These are phyloP conservation scores for Chondrilla cf. caribensis DNA, from an alignment of 37 sponge, comb jelly and placozoan genomes.

Conservation along the genomic window DNA sequence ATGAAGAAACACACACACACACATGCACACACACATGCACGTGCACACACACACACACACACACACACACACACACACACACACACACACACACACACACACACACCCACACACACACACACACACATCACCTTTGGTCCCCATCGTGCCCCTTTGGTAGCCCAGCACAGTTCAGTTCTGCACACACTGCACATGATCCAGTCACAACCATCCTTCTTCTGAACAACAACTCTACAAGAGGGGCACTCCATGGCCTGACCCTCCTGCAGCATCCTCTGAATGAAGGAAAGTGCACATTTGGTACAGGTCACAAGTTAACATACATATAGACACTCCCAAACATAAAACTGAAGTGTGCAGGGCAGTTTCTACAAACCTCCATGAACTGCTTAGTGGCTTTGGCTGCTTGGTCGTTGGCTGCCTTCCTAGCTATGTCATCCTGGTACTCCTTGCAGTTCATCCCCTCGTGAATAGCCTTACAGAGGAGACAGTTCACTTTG, in stretches of 20 bases:
- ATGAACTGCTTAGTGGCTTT: constrained; percentile 82
- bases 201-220: constrained; percentile 95
- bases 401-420: constrained; percentile 89
- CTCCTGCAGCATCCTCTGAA: constrained; percentile 57
- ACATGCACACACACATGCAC: neutral
- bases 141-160: constrained; percentile 92
- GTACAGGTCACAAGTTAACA: neutral
- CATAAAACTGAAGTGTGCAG: neutral
- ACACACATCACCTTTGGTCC: constrained; percentile 82
- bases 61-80: constrained; percentile 32
- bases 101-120: constrained; percentile 42
- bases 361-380: constrained; percentile 52
- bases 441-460: constrained; percentile 97
- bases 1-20: neutral
- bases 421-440: constrained; percentile 82
- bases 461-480: constrained; percentile 89
- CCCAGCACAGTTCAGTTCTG: constrained; percentile 96
- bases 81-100: constrained; percentile 34
- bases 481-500: constrained; percentile 53
- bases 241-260: constrained; percentile 93
- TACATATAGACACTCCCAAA: neutral
- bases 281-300: neutral
- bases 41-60: constrained; percentile 36
- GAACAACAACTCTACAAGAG: constrained; percentile 76
- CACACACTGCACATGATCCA: constrained; percentile 93